Percentiles rank a stretch among this genome's conserved stretches.
Evolutionary conservation across 2,113 vertebrate species (phyloP).

Genomic region (Aptenodytes forsteri): DNA sequence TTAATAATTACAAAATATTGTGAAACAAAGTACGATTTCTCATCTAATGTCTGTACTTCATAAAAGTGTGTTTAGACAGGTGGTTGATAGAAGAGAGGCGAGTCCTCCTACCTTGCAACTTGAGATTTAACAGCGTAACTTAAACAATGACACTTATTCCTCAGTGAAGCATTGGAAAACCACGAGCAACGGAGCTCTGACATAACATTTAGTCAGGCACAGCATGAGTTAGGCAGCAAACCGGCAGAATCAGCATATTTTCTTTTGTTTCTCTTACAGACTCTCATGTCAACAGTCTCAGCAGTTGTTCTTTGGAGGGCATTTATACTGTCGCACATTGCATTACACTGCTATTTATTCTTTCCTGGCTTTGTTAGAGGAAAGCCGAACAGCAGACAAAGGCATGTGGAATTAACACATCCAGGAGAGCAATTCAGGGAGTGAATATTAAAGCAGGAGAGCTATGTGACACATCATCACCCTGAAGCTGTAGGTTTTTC

Average conservation of each 20-base stretch:
- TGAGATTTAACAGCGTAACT: neutral
- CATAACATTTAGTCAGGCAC: conserved; percentile 44
- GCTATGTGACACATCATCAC: neutral
- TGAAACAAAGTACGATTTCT: neutral
- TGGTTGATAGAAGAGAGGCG: fast-evolving
- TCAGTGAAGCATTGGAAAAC: neutral
- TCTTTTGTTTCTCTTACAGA: conserved; percentile 46
- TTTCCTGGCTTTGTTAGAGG: conserved; percentile 9
- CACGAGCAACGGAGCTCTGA: neutral
- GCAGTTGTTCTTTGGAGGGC: conserved; percentile 55
- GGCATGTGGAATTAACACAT: conserved; percentile 49
- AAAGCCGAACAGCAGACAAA: conserved; percentile 40
- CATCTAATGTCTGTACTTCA: neutral
- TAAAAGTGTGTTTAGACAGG: neutral
- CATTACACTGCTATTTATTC: conserved; percentile 48
- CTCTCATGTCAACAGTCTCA: conserved; percentile 49
- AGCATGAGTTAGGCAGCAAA: conserved; percentile 17
- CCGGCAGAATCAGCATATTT: conserved; percentile 49
- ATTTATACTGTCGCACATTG: conserved; percentile 15
- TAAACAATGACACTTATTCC: neutral
- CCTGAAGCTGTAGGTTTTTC: conserved; percentile 15
- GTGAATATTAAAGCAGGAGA: conserved; percentile 41
- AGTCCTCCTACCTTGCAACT: neutral
- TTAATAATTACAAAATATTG: neutral
- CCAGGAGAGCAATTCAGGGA: conserved; percentile 42